These are phyloP conservation scores for Agrilus planipennis DNA, from an alignment of 1,140 invertebrate genomes.

Conservation along the genomic window DNA sequence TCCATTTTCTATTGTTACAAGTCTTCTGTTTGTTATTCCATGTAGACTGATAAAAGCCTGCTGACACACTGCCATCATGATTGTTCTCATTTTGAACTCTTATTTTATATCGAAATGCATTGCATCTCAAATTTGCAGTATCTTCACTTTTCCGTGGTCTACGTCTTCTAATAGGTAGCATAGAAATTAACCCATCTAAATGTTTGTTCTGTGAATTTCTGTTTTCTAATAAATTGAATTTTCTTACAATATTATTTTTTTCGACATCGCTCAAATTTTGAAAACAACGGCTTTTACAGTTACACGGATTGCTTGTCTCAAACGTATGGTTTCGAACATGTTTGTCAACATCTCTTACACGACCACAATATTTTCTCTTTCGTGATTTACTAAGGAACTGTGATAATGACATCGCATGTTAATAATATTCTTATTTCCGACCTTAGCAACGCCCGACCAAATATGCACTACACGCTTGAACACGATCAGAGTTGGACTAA, in stretches of 20 bases:
- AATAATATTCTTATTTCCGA: too few species aligned
- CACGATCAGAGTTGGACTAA: too few species aligned
- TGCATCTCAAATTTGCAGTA: constrained; percentile 1
- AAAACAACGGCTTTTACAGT: constrained; percentile 2
- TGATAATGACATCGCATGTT: too few species aligned
- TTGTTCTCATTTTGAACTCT: not conserved
- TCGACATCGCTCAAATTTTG: not conserved
- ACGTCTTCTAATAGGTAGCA: not conserved
- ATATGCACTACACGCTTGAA: too few species aligned
- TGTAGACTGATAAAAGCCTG: constrained; percentile 1
- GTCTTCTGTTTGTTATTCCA: constrained; percentile 4
- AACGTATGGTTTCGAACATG: not conserved
- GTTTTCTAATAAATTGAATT: not conserved
- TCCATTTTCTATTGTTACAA: constrained; percentile 6
- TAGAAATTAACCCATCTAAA: constrained; percentile 5
- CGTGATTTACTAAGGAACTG: too few species aligned
- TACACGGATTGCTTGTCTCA: not conserved
- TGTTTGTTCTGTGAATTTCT: constrained; percentile 5
- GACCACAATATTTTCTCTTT: too few species aligned
- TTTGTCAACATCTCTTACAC: too few species aligned
- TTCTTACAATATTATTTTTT: not conserved
- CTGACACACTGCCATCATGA: constrained; percentile 3
- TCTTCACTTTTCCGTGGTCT: constrained; percentile 1
- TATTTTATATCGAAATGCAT: constrained; percentile 4
- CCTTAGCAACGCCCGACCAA: too few species aligned